These are phyloP conservation scores for Scylla paramamosain DNA, from an alignment of 1,140 invertebrate genomes.

Conservation along the genomic window DNA sequence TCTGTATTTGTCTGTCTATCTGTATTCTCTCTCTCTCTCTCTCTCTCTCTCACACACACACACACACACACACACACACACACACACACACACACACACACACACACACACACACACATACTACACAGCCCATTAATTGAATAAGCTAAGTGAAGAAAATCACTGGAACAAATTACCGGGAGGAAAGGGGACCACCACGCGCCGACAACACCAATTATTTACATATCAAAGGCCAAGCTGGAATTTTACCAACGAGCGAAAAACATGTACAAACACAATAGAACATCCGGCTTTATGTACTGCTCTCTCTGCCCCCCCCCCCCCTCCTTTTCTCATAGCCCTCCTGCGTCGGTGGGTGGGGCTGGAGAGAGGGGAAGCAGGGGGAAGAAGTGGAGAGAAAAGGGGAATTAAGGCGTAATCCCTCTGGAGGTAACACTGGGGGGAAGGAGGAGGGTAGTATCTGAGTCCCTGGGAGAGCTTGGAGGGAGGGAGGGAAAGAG, in stretches of 20 bases:
- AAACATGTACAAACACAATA: not conserved
- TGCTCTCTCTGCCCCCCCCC: not conserved
- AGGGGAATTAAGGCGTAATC: not conserved
- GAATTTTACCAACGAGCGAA: not conserved
- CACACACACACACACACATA: too few species aligned
- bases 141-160: not conserved
- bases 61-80: constrained; percentile 17
- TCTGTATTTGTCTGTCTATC: too few species aligned
- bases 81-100: constrained; percentile 18
- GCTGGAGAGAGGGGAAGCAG: not conserved
- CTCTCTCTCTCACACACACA: not conserved
- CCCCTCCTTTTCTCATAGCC: not conserved
- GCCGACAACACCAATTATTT: not conserved
- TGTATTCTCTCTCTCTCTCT: not conserved
- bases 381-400: not conserved
- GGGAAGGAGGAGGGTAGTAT: not conserved
- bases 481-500: too few species aligned
- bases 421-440: not conserved
- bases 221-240: not conserved
- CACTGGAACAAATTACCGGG: not conserved
- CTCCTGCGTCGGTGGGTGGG: not conserved
- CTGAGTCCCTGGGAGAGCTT: too few species aligned
- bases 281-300: not conserved
- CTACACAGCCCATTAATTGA: not conserved
- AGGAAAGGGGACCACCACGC: not conserved